Evolutionary conservation across 2,797 vertebrate genomes (phyloP).

Genomic region (Pseudochirops corinnae): DNA sequence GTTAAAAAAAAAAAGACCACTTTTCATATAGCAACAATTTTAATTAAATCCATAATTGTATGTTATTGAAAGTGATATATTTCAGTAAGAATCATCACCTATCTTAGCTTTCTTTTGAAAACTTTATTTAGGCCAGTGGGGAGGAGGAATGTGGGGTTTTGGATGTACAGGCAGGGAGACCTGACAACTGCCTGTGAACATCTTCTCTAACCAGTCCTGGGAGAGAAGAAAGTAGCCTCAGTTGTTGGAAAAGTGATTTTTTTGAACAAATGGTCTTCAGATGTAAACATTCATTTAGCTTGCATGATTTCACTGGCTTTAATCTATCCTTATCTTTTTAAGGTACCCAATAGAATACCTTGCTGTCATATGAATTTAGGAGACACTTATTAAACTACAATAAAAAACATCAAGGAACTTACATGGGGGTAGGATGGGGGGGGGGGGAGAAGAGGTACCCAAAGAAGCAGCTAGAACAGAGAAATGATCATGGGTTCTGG

Average conservation of each 20-base stretch:
- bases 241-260: not conserved
- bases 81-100: slow-evolving; percentile 69
- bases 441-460: not conserved
- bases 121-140: slow-evolving; percentile 71
- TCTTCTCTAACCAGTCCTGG: not conserved
- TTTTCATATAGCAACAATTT: slow-evolving; percentile 81
- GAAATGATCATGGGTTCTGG: not conserved
- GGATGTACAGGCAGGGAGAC: not conserved
- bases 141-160: slow-evolving; percentile 10
- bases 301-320: not conserved
- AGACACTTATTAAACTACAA: not conserved
- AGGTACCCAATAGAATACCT: not conserved
- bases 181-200: not conserved
- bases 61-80: slow-evolving; percentile 83
- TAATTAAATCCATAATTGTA: slow-evolving; percentile 87
- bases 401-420: not conserved
- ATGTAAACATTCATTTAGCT: not conserved
- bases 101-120: slow-evolving; percentile 71
- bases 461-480: not conserved
- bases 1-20: slow-evolving; percentile 74
- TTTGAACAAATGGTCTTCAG: not conserved
- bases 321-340: not conserved
- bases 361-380: not conserved
- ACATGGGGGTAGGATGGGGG: no score
- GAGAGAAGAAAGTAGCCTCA: not conserved